phyloP scores from a whole-genome alignment of 2,888 invertebrate species.

The Nephrotoma flavescens region DNA sequence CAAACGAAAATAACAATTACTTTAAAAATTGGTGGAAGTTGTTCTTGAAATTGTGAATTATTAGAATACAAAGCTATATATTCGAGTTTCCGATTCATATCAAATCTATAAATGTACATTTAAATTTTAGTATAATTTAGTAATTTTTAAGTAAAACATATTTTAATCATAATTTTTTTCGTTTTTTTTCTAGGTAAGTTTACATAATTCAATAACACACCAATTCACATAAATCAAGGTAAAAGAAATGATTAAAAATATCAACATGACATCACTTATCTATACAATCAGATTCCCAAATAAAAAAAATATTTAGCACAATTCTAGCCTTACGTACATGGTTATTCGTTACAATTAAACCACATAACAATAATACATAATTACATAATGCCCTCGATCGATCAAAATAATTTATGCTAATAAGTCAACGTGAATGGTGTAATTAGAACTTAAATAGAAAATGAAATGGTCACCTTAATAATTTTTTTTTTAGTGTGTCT shows the following conservation, averaged over 20 bases:
- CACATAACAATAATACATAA: not conserved
- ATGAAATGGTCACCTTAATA: not conserved
- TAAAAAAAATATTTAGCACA: not conserved
- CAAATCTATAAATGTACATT: too few species aligned
- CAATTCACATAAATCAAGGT: not conserved
- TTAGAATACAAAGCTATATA: too few species aligned
- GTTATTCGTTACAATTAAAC: not conserved
- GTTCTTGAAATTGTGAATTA: too few species aligned
- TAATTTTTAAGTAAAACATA: too few species aligned
- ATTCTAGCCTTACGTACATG: not conserved
- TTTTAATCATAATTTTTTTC: not conserved
- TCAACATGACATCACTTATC: not conserved
- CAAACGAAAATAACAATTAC: too few species aligned
- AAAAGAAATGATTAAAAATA: not conserved
- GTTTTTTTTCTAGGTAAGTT: not conserved
- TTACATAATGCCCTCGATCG: not conserved
- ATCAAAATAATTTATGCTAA: not conserved
- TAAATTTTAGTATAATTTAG: too few species aligned
- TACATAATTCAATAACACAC: not conserved
- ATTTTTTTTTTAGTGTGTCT: too few species aligned
- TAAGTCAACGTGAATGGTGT: not conserved
- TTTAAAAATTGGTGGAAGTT: too few species aligned
- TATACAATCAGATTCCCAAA: not conserved
- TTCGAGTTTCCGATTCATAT: too few species aligned
- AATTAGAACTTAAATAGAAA: not conserved